Evolutionary conservation across 2,113 vertebrate genomes (phyloP).

Genomic region (Gavia stellata): DNA sequence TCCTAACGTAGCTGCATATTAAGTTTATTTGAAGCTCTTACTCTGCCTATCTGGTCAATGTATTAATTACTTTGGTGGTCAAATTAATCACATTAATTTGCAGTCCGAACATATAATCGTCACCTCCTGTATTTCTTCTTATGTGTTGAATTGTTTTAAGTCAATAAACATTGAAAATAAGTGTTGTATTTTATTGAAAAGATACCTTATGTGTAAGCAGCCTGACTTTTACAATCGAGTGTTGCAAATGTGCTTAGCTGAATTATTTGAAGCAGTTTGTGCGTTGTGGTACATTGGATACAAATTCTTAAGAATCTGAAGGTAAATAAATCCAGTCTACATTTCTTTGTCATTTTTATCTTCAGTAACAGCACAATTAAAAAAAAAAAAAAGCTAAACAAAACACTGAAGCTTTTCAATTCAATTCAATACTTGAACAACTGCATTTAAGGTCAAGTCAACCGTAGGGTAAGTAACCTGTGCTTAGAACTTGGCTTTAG

Average conservation of each 20-base stretch:
- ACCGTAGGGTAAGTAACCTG: neutral
- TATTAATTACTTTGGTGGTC: neutral
- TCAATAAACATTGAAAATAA: neutral
- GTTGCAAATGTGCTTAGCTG: neutral
- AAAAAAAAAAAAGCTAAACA: neutral
- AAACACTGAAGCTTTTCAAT: neutral
- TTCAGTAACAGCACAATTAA: neutral
- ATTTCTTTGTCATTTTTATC: neutral
- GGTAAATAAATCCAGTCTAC: neutral
- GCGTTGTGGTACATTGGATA: neutral
- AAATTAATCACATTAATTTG: neutral
- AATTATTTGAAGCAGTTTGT: neutral
- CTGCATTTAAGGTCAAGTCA: neutral
- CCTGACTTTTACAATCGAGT: neutral
- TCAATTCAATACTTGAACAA: neutral
- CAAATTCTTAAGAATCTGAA: neutral
- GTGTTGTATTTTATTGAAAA: neutral
- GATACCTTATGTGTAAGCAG: neutral
- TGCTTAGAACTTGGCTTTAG: neutral
- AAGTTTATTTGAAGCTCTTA: neutral
- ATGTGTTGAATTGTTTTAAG: neutral
- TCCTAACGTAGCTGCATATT: neutral
- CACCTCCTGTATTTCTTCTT: neutral
- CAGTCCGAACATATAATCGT: neutral
- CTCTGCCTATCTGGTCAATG: neutral